phyloP scores from a whole-genome alignment of 2,797 vertebrate genomes.

The Nannoperca obscura region DNA sequence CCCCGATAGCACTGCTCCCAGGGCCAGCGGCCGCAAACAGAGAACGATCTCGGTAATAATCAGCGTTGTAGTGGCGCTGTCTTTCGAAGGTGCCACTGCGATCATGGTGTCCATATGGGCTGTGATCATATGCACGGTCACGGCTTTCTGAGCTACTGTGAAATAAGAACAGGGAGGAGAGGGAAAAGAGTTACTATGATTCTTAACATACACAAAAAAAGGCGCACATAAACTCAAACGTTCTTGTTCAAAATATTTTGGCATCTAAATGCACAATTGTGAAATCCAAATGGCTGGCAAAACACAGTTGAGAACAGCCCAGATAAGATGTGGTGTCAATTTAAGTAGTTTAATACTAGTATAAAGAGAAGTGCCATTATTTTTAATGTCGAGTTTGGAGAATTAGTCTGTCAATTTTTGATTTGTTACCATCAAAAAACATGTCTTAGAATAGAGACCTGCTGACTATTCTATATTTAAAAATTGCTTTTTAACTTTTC shows the following conservation, averaged over 20 bases:
- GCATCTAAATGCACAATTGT: constrained; percentile 23
- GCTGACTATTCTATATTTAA: not conserved
- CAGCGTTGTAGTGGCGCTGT: constrained; percentile 97
- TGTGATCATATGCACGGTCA: constrained; percentile 99
- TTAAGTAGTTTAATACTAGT: not conserved
- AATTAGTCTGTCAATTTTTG: not conserved
- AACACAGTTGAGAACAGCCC: constrained; percentile 22
- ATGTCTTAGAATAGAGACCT: not conserved
- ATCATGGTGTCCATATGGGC: constrained; percentile 99
- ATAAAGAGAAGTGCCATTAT: constrained; percentile 17
- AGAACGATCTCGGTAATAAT: constrained; percentile 96
- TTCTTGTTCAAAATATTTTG: constrained; percentile 5
- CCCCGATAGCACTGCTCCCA: constrained; percentile 81
- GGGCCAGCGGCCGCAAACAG: constrained; percentile 84
- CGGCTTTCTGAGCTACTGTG: constrained; percentile 97
- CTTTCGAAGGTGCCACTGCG: constrained; percentile 96
- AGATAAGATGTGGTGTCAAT: constrained; percentile 16
- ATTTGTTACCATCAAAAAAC: constrained; percentile 7
- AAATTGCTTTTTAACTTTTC: not conserved
- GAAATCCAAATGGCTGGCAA: constrained; percentile 7
- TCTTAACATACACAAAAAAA: constrained; percentile 15
- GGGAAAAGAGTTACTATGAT: constrained; percentile 38
- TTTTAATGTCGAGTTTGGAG: not conserved
- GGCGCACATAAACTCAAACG: not conserved
- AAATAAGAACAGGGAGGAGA: constrained; percentile 74